Percentiles rank a stretch among this genome's conserved stretches.
These are phyloP conservation scores for Manis javanica DNA, from an alignment of 2,797 vertebrate species.

Conservation along the genomic window DNA sequence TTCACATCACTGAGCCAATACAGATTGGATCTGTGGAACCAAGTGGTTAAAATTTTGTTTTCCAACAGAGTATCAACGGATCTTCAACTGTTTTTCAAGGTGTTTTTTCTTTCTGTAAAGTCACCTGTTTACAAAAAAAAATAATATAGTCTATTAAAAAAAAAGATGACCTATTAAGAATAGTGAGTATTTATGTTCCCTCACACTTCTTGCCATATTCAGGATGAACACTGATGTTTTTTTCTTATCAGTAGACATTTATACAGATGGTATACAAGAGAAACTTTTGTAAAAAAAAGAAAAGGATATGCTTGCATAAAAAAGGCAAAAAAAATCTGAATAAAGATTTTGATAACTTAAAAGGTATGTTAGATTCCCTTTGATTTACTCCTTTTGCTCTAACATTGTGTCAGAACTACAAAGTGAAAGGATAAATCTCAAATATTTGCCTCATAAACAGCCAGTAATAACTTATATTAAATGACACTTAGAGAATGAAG, in stretches of 20 bases:
- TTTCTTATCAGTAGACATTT: not conserved
- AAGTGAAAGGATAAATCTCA: not conserved
- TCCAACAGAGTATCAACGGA: conserved; percentile 78
- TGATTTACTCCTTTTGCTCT: not conserved
- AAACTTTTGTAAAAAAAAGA: not conserved
- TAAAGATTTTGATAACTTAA: not conserved
- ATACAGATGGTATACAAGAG: not conserved
- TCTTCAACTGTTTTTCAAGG: conserved; percentile 73
- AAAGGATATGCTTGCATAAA: not conserved
- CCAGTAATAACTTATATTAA: not conserved
- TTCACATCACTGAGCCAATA: conserved; percentile 32
- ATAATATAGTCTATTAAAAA: conserved; percentile 61
- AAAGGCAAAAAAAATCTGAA: not conserved
- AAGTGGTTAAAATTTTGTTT: conserved; percentile 78
- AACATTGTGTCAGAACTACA: not conserved
- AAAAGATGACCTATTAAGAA: not conserved
- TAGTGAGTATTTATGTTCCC: not conserved
- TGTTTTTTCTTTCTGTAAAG: conserved; percentile 68
- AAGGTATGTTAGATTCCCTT: not conserved
- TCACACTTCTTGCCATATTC: not conserved
- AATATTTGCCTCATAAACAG: not conserved
- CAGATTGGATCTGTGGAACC: conserved; percentile 60
- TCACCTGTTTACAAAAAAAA: conserved; percentile 84
- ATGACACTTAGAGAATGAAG: not conserved
- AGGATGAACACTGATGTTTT: not conserved